A percentile compares a stretch with the other conserved stretches of the same genome.
Conservation (phyloP, 2,113 vertebrate species). For the Pseudopodoces humilis region DNA sequence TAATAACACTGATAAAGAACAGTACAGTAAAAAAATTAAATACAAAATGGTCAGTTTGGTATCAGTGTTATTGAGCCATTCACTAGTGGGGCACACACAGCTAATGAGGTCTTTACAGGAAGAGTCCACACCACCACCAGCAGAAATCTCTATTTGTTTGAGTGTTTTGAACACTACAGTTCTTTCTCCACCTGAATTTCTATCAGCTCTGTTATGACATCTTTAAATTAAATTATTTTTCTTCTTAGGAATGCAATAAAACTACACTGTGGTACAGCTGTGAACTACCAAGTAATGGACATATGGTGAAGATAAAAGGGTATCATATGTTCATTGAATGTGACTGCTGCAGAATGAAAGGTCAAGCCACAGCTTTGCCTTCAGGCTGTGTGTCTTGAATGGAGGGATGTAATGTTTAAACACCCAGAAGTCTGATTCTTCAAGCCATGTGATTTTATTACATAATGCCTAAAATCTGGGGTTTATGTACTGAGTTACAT, state of each 20-base stretch:
- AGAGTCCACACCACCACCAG: not conserved
- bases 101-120: not conserved
- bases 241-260: not conserved
- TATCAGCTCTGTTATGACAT: not conserved
- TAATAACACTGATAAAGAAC: not conserved
- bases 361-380: not conserved
- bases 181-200: not conserved
- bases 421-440: not conserved
- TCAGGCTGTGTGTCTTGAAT: not conserved
- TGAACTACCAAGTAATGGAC: not conserved
- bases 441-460: not conserved
- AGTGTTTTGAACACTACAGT: not conserved
- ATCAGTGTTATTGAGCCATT: not conserved
- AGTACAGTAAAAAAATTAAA: not conserved
- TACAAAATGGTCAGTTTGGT: not conserved
- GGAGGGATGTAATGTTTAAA: not conserved
- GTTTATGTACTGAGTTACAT: not conserved
- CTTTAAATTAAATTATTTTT: not conserved
- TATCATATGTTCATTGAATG: not conserved
- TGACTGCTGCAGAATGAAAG: not conserved
- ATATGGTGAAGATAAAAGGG: not conserved
- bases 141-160: not conserved
- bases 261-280: not conserved
- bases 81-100: not conserved
- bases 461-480: not conserved